These are phyloP conservation scores for Odontomachus brunneus DNA, from an alignment of 1,140 invertebrate species.

Conservation along the genomic window DNA sequence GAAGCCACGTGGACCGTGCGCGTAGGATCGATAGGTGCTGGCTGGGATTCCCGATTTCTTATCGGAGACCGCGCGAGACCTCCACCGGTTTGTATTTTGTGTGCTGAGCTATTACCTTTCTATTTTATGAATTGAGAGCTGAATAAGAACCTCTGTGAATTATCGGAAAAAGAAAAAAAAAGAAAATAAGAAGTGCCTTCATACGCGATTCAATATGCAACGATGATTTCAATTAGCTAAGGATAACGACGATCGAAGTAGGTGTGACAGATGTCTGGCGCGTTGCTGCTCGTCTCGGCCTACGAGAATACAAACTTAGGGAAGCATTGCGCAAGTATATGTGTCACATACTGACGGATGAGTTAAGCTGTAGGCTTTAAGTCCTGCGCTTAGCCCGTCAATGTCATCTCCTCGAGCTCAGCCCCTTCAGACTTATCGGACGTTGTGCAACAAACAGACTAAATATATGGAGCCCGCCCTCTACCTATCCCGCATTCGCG, in stretches of 20 bases:
- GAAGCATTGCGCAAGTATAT: conserved; percentile 79
- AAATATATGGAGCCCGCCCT: conserved; percentile 70
- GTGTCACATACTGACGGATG: conserved; percentile 84
- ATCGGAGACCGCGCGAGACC: neutral
- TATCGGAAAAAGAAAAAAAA: neutral
- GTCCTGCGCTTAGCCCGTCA: conserved; percentile 84
- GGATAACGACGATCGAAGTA: conserved; percentile 51
- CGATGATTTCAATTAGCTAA: conserved; percentile 53
- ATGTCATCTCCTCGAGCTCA: conserved; percentile 85
- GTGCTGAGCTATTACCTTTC: neutral
- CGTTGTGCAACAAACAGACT: conserved; percentile 79
- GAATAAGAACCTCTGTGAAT: neutral
- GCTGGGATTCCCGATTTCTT: neutral
- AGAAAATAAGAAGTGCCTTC: neutral
- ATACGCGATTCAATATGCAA: neutral
- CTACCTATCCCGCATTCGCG: conserved; percentile 74
- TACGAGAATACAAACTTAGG: conserved; percentile 65
- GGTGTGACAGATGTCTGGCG: conserved; percentile 24
- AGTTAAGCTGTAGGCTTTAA: conserved; percentile 84
- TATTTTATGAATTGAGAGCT: conserved; percentile 1
- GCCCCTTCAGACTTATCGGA: conserved; percentile 84
- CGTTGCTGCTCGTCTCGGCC: conserved; percentile 52
- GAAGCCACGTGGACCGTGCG: conserved; percentile 35
- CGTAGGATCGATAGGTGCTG: conserved; percentile 36
- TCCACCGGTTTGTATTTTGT: neutral